phyloP scores from a whole-genome alignment of 2,797 vertebrate species.

The Silurus aristotelis region DNA sequence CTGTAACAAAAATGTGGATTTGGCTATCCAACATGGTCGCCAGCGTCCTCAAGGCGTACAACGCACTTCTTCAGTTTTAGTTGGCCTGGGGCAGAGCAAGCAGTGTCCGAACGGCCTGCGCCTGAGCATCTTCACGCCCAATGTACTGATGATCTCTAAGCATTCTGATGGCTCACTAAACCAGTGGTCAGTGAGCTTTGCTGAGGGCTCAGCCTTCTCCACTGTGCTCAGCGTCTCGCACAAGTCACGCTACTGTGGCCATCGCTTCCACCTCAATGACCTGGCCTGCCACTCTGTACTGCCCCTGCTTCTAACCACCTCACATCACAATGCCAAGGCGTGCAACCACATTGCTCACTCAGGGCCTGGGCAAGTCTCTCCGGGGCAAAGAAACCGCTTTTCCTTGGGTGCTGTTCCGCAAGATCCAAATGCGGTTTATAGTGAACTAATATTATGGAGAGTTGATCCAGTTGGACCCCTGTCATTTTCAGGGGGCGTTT shows the following conservation, averaged over 20 bases:
- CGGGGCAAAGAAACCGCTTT: slow-evolving; percentile 66
- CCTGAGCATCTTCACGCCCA: slow-evolving; percentile 95
- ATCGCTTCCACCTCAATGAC: slow-evolving; percentile 98
- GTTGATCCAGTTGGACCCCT: slow-evolving; percentile 96
- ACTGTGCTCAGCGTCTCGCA: slow-evolving; percentile 96
- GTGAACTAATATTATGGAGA: slow-evolving; percentile 97
- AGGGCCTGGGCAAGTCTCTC: slow-evolving; percentile 52
- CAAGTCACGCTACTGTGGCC: slow-evolving; percentile 95
- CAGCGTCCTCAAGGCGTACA: slow-evolving; percentile 84
- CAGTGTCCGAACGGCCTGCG: slow-evolving; percentile 81
- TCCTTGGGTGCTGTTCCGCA: slow-evolving; percentile 75
- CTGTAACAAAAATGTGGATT: slow-evolving; percentile 94
- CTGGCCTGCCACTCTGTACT: slow-evolving; percentile 96
- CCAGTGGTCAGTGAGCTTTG: slow-evolving; percentile 97
- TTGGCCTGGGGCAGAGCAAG: slow-evolving; percentile 85
- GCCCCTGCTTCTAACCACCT: slow-evolving; percentile 94
- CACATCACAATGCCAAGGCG: slow-evolving; percentile 90
- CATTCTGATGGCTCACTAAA: slow-evolving; percentile 95
- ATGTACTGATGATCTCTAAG: slow-evolving; percentile 98
- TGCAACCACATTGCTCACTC: slow-evolving; percentile 60
- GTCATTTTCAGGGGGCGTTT: slow-evolving; percentile 95
- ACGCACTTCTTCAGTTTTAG: slow-evolving; percentile 87
- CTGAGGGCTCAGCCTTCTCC: slow-evolving; percentile 95
- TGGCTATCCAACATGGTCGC: slow-evolving; percentile 93
- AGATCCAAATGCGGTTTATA: slow-evolving; percentile 90